A percentile compares a stretch with the other conserved stretches of the same genome.
Evolutionary conservation across 2,888 invertebrate species (phyloP).

Genomic region (Philereme vetulata): DNA sequence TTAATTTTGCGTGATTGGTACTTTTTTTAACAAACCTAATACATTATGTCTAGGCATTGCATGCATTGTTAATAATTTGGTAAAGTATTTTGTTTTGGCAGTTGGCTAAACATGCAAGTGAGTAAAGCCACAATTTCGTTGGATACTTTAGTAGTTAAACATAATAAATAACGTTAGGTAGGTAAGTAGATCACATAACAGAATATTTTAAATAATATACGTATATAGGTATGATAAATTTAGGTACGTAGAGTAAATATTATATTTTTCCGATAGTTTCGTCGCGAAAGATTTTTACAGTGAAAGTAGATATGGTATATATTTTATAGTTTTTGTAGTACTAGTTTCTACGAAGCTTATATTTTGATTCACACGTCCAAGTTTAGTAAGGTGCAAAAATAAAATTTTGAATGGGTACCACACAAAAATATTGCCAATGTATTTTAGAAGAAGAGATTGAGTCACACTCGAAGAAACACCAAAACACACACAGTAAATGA

Average conservation of each 20-base stretch:
- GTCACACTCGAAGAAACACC: constrained; percentile 31
- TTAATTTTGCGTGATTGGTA: constrained; percentile 22
- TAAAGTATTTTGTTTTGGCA: constrained; percentile 37
- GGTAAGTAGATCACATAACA: neutral
- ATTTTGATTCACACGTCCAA: constrained; percentile 40
- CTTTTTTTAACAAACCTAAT: neutral
- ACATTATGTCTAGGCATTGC: constrained; percentile 22
- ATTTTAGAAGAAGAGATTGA: constrained; percentile 22
- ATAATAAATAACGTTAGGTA: neutral
- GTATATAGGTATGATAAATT: neutral
- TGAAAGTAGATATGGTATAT: neutral
- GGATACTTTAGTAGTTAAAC: constrained; percentile 1
- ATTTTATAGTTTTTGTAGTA: constrained; percentile 3
- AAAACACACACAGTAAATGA: constrained; percentile 43
- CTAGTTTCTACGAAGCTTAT: constrained; percentile 15
- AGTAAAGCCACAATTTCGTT: constrained; percentile 35
- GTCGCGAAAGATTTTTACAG: neutral
- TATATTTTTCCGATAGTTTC: constrained; percentile 3
- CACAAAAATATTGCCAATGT: constrained; percentile 22
- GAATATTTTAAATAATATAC: neutral
- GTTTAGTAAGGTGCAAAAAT: constrained; percentile 40
- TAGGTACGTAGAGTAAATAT: neutral
- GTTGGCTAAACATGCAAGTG: constrained; percentile 63
- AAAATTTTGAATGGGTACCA: constrained; percentile 26
- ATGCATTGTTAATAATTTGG: constrained; percentile 37